Conservation (phyloP, 1,140 invertebrate species). For the Stegodyphus mimosarum region DNA sequence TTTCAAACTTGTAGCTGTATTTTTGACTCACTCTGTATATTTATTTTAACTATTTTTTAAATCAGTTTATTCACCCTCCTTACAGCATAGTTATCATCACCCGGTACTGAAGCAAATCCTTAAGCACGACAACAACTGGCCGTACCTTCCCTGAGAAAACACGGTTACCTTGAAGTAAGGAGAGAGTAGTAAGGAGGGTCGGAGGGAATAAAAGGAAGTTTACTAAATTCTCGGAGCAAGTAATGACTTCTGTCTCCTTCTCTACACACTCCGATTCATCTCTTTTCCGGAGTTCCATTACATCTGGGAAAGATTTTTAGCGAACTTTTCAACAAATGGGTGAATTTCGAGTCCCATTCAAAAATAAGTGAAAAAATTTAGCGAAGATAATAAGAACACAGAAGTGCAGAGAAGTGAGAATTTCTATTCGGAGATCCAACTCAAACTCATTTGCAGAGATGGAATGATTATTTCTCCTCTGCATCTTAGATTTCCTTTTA, state of each 20-base stretch:
- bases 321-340: slow-evolving; percentile 31
- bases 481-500: background rate
- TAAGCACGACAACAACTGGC: too few relatives aligned
- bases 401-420: background rate
- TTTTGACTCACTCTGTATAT: too few relatives aligned
- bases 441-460: slow-evolving; percentile 37
- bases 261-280: background rate
- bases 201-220: slow-evolving; percentile 19
- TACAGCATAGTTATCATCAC: too few relatives aligned
- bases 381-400: background rate
- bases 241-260: slow-evolving; percentile 38
- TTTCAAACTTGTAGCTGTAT: too few relatives aligned
- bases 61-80: too few relatives aligned
- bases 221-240: slow-evolving; percentile 18
- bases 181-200: too few relatives aligned
- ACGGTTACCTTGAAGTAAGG: too few relatives aligned
- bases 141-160: too few relatives aligned
- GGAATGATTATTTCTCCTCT: slow-evolving; percentile 7
- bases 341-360: slow-evolving; percentile 9
- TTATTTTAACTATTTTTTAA: too few relatives aligned
- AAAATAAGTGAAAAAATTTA: background rate
- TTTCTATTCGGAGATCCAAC: background rate
- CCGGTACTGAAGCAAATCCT: too few relatives aligned
- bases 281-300: background rate
- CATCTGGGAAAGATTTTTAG: slow-evolving; percentile 14